Base-by-base conservation (phyloP, 2,797 vertebrate species). In the Merluccius polli region DNA sequence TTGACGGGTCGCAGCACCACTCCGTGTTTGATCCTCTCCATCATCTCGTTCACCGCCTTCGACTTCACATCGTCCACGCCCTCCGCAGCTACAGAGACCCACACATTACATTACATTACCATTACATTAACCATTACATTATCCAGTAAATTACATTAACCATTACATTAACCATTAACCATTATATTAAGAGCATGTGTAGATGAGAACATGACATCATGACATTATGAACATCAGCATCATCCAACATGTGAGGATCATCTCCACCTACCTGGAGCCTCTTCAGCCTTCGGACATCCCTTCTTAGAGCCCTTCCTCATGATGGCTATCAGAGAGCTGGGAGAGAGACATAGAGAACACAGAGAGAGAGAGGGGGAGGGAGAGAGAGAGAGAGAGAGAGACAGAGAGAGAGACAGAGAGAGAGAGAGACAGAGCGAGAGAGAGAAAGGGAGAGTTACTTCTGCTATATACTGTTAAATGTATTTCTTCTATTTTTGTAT, bases 41-140 rank as follows among this genome's bases (percentile, higher is more conserved):
- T 95, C 94, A 95, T 95, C 88, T 95, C 94, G 59, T 95, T 95
- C 75, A 95, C 93, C 0, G 94, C 94, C 86, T 95, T 95, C 77
- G 91, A 90, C 83, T 95, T 95, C 75, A 95, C 94, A 1, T 95
- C 93, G 3, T 93, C 89, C 52, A 74, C 83, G 0, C 29, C 67
- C 31, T 18, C 67, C 13, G 1, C 30, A 7, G 31, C 67, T 24
- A 24, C 52, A 59, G 8, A 48, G 16, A 48, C 44, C 3, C 4
- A 18, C 1, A 48, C 32, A 24, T 24, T 13, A 71, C 59, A 65
- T 65, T 27, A 65, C 8, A 3, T 16, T 27, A 67, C 59, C 27
- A 69, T 70, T 2, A 32, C 21, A 70, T 70, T 18, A 33, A 3
- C 68, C 29, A 32, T 70, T 12, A 1, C 52, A 63, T 24, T 27